Evolutionary conservation across 2,797 vertebrate genomes (phyloP), one percentile per base, ranked within the genome.

Genomic region (Chromis chromis): DNA sequence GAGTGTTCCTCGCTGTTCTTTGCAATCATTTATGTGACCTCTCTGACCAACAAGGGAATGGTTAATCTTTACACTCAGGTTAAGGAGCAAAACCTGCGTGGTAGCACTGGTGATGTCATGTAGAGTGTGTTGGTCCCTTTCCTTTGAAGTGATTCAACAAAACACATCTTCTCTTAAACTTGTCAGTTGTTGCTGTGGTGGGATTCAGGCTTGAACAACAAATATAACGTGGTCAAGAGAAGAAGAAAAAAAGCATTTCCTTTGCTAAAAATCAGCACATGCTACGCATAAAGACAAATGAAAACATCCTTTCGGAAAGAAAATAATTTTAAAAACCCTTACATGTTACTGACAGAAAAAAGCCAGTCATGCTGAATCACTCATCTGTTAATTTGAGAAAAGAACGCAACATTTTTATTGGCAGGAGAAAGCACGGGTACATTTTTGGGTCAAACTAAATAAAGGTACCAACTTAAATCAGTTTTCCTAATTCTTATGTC

Each of bases 61-160:
- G 14, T 86, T 86, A 67, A 83, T 82, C 64, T 84, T 85, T 72
- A 89, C 57, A 75, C 70, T 52, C 13, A 0, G 36, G 70, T 87
- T 76, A 76, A 52, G 70, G 58, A 63, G 24, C 28, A 44, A 60
- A 69, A 71, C 39, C 52, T 62, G 36, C 65, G 64, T 11, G 46
- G 14, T 7, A 22, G 46, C 1, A 3, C 22, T 3, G 27, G 24
- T 81, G 71, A 81, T 56, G 65, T 84, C 69, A 85, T 27, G 0
- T 6, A 31, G 14, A 28, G 24, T 55, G 70, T 46, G 54, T 39
- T 52, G 12, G 31, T 77, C 33, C 0, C 24, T 62, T 74, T 72
- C 54, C 56, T 67, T 28, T 62, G 31, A 78, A 53, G 62, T 49
- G 42, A 76, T 60, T 71, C 53, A 67, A 71, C 22, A n/a, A 28